Evolutionary conservation across 2,113 vertebrate species (phyloP), one percentile per base, ranked within the genome.

Genomic region (Gobio gobio): DNA sequence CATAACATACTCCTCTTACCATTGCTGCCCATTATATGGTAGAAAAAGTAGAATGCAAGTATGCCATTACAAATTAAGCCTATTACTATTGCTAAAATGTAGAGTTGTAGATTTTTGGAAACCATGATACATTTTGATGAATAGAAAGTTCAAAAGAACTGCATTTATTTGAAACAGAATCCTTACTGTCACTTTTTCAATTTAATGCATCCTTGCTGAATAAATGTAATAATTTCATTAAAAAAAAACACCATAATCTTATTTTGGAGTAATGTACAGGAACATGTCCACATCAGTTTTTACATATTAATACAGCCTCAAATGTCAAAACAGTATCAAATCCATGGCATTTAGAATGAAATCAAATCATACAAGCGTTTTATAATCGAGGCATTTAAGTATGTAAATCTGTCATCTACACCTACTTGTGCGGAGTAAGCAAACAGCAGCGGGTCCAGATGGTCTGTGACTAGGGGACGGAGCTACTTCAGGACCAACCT

Each of bases 361-460:
- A 49, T 49, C 5, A 9, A 7, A 7, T 47, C 43, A 73, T 45
- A 64, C 26, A 73, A 73, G 40, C 43, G 0, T n/a, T 45, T 47
- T n/a, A 74, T 26, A 74, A 74, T 49, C 5, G 10, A 49, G 72
- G 10, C 43, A 47, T 74, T 47, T 47, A 74, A 49, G 33, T 22
- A 59, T 61, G 20, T 47, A 3, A 63, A 45, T 64, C 78, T 43
- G n/a, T 79, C 58, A 79, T 47, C 78, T 63, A 63, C 56, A 79
- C 58, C 22, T 61, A 45, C n/a, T 18, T 79, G 49, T 10, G 49
- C 26, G 5, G 16, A 12, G 47, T 16, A 51, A 59, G 77, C 36
- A 45, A 63, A 47, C 58, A 26, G 58, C 61, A 66, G 43, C 10
- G 10, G 24, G 43, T 66, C 61, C 59, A 81, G 45, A 81, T 66